phyloP scores from a whole-genome alignment of 2,113 vertebrate species.

The Coptodon bakossiorum region DNA sequence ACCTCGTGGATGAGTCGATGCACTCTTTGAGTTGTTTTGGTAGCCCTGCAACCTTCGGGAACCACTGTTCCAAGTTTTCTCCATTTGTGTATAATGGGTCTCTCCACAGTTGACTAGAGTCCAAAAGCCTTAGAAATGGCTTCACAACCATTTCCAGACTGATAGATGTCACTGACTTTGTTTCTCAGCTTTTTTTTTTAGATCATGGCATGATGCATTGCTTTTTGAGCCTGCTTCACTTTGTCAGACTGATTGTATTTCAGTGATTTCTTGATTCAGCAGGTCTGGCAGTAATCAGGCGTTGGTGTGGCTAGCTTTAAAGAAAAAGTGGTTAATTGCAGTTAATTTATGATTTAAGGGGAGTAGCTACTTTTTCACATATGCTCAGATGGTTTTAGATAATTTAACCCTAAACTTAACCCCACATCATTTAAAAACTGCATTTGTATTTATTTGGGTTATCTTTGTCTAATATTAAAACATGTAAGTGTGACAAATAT shows the following conservation, averaged over 20 bases:
- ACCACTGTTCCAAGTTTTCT: background rate
- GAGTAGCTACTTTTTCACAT: background rate
- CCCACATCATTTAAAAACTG: background rate
- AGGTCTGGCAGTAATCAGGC: background rate
- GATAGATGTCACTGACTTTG: background rate
- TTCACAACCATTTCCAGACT: background rate
- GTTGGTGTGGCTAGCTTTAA: background rate
- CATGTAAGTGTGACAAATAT: background rate
- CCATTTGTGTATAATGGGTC: background rate
- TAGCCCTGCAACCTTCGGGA: background rate
- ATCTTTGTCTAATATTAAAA: background rate
- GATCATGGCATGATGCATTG: background rate
- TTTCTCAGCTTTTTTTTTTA: rapidly evolving
- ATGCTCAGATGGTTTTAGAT: background rate
- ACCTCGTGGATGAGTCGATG: background rate
- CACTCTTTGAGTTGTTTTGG: background rate
- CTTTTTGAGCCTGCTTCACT: background rate
- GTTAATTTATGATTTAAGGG: background rate
- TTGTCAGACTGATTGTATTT: background rate
- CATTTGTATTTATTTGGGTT: background rate
- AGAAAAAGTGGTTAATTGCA: background rate
- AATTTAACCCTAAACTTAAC: background rate
- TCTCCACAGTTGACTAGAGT: background rate
- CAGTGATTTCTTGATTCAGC: background rate
- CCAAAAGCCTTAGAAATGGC: background rate